Evolutionary conservation across 2,797 vertebrate species (phyloP), one percentile per base, ranked within the genome.

Genomic region (Hippoglossus hippoglossus): DNA sequence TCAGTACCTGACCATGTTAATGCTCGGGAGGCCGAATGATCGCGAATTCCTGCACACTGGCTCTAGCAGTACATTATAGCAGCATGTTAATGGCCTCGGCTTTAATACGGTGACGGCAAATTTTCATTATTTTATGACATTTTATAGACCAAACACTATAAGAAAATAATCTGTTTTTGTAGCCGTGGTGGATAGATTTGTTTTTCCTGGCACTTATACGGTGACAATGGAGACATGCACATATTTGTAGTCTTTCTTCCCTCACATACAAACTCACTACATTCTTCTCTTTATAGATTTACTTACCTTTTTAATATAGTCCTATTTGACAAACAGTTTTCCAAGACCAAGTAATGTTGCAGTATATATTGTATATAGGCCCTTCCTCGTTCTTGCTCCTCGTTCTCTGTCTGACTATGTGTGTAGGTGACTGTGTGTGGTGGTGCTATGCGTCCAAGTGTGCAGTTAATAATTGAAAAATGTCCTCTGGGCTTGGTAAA

Each of bases 391-490:
- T 19, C 50, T 21, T 28, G 36, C 24, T 11, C 34, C 49, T 22
- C 44, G 44, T n/a, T 9, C 34, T 69, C 16, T 5, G 6, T 50
- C 3, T 46, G 13, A 6, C 39, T 8, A 15, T 6, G 7, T 19
- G 44, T 73, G 68, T 36, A 22, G 26, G 46, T 68, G 22, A 39
- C n/a, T 47, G n/a, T 74, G 51, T 66, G 49, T 53, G 63, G 19
- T 66, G n/a, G 24, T 9, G 19, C 24, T 54, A 47, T 75, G 60
- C 4, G 16, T 34, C 12, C 3, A 41, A 54, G 34, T 60, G 34
- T 68, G 55, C 2, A 1, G 57, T 79, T 83, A 82, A 77, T 83
- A 83, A 83, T 78, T 80, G 66, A 80, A 76, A 81, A 70, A 75
- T 66, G 46, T 83, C 75, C 74, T 76, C 59, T 4, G 71, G 73